Evolutionary conservation across 2,797 vertebrate genomes (phyloP).

Genomic region (Karalla daura): DNA sequence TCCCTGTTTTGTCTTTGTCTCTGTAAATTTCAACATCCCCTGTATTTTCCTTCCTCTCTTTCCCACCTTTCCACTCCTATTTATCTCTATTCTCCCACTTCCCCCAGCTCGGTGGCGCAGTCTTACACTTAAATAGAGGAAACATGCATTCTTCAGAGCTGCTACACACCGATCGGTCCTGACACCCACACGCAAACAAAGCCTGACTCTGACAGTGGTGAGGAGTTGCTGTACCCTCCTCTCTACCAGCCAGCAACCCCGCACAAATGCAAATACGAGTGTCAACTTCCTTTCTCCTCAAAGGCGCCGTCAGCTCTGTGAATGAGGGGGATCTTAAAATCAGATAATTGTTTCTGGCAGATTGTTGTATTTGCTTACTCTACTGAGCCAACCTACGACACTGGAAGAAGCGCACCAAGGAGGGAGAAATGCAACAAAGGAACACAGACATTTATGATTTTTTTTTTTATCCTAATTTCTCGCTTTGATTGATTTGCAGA

Average conservation of each 20-base stretch:
- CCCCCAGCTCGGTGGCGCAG: conserved; percentile 22
- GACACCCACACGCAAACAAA: conserved; percentile 67
- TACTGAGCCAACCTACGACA: conserved; percentile 32
- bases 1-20: neutral
- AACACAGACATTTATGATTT: neutral
- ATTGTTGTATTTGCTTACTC: conserved; percentile 61
- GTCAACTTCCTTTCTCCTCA: conserved; percentile 68
- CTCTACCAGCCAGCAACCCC: conserved; percentile 60
- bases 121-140: conserved; percentile 61
- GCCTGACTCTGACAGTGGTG: conserved; percentile 35
- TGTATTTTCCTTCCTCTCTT: conserved; percentile 11
- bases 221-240: conserved; percentile 49
- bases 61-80: conserved; percentile 47
- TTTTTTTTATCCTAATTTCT: conserved; percentile 1
- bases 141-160: conserved; percentile 62
- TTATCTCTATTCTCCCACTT: conserved; percentile 39
- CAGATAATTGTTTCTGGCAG: conserved; percentile 67
- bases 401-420: conserved; percentile 12
- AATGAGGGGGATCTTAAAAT: conserved; percentile 52
- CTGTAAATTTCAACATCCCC: conserved; percentile 10
- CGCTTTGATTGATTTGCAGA: neutral
- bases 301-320: conserved; percentile 56
- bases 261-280: conserved; percentile 67
- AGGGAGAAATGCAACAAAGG: neutral
- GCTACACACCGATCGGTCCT: conserved; percentile 57